Evolutionary conservation across 2,113 vertebrate genomes (phyloP).

Genomic region (Piaya cayana): DNA sequence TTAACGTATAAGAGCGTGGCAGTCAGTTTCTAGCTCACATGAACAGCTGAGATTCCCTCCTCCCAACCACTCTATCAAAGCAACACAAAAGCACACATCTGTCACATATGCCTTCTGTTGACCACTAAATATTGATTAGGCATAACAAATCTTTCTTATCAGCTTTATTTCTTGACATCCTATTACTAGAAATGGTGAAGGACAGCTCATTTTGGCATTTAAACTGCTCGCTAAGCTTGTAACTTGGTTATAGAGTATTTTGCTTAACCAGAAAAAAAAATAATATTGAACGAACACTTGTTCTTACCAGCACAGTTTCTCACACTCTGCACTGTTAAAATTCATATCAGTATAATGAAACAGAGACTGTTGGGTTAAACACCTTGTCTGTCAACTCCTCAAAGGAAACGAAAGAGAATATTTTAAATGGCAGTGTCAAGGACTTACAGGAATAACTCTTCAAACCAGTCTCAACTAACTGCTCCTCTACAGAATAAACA

Average conservation of each 20-base stretch:
- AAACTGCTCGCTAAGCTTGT: background rate
- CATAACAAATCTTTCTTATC: background rate
- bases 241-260: background rate
- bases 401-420: background rate
- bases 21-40: background rate
- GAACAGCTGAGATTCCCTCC: background rate
- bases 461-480: constrained; percentile 19
- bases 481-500: background rate
- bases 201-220: background rate
- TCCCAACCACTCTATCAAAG: background rate
- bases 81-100: background rate
- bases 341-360: background rate
- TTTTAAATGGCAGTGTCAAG: background rate
- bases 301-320: background rate
- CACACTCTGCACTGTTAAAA: background rate
- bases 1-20: background rate
- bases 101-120: background rate
- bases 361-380: background rate
- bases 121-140: background rate
- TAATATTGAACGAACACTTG: background rate
- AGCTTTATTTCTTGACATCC: background rate
- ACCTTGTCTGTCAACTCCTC: background rate
- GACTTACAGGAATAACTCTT: constrained; percentile 26
- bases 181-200: background rate
- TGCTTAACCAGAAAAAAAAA: background rate